Base-by-base conservation (phyloP, 2,888 invertebrate species). In the Thecophora atra region DNA sequence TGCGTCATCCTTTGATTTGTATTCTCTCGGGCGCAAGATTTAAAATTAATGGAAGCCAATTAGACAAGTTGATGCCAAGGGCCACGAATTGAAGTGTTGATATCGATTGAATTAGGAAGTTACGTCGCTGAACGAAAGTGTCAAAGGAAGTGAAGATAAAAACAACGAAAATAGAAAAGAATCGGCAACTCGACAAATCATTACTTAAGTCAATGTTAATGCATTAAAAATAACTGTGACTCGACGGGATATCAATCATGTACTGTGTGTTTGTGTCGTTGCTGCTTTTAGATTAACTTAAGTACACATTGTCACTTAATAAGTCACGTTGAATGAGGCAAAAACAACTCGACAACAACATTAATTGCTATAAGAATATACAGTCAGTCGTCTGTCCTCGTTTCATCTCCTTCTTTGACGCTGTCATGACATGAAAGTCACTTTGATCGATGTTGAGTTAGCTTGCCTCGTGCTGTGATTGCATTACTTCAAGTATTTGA, bases 271-370 rank as follows among this genome's bases (percentile, higher is more conserved):
- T 51, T 28, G 28, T 66, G 65, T 66, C 26, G 30, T 66, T 8
- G 65, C 30, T 52, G 66, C 30, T 52, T n/a, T 15, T 37, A 52
- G 67, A 67, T 67, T 67, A 67, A 54, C 13, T 54, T 67, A 67
- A 67, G 37, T 52, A 42, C 54, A 54, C 67, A 67, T 54, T 67
- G 67, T 37, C 54, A 37, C 3, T 37, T 37, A 37, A 37, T 6
- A 37, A 37, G 37, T 37, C 7, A 37, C 37, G 37, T 37, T 37
- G 37, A 37, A 37, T 37, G 37, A 37, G 6, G 2, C 37, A 37
- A 37, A 2, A 37, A 6, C 37, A 37, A 37, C 37, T 1, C 37
- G 4, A 47, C 47, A 4, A 47, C 17, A 47, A 47, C 4, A 2
- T 15, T 8, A n/a, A 47, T 8, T 47, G 47, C 47, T 17, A 47